Base-by-base conservation (phyloP, 2,888 invertebrate species). In the Ditylenchus weischeri region DNA sequence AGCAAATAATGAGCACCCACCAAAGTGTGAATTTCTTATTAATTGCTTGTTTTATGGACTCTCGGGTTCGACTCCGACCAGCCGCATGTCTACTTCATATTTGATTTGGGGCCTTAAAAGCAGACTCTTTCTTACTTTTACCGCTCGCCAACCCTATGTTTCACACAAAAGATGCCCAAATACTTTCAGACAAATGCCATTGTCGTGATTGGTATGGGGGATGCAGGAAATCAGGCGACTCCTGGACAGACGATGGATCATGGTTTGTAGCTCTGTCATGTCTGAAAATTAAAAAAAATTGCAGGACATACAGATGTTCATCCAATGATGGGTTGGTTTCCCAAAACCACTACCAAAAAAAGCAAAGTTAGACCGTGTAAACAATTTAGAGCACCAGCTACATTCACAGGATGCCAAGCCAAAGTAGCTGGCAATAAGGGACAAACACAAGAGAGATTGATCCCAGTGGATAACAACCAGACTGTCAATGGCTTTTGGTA, bases 121-220 rank as follows among this genome's bases (percentile, higher is more conserved):
- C n/a, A n/a, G 29, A 29, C 29, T 29, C 2, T 5, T 29, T 2
- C 5, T 29, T 5, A 29, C 29, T 29, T 29, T 29, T n/a, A n/a
- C 29, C 29, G 5, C 29, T 5, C 5, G 29, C 29, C 29, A 29
- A 29, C 29, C 29, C 29, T 29, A 29, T 29, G 5, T n/a, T 29
- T n/a, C 11, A 4, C 29, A 15, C 1, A 54, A 54, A 29, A 15
- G 1, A 54, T 11, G 21, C 1, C 10, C n/a, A 10, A 23, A 15
- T 10, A n/a, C 21, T 19, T 43, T 29, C 21, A 73, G 74, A 65
- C 7, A 36, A 65, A 18, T 80, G 80, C 60, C 73, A 79, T 54
- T 81, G 81, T 50, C 73, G 72, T 1, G 81, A 81, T 66, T 81
- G 79, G 78, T 81, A 81, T 60, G 81, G 81, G 1, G 66, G 64